Evolutionary conservation across 2,797 vertebrate species (phyloP).

Genomic region (Tarsius wallacei): DNA sequence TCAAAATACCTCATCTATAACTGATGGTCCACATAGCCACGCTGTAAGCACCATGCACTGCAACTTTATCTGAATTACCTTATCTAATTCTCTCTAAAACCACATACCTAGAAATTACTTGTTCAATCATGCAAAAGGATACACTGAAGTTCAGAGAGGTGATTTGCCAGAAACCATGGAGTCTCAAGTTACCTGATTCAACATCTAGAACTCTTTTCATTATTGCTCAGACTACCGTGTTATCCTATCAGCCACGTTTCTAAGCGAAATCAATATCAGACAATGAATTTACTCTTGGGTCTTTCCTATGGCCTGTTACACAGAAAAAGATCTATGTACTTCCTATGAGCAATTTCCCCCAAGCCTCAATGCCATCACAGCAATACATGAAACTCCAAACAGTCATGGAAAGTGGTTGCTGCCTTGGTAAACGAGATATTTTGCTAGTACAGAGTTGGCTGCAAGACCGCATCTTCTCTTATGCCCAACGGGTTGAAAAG

Average conservation of each 20-base stretch:
- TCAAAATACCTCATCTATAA: neutral
- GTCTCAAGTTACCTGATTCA: neutral
- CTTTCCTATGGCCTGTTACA: neutral
- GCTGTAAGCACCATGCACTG: neutral
- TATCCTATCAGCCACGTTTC: neutral
- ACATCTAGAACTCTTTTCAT: neutral
- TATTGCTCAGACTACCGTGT: neutral
- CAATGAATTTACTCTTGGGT: neutral
- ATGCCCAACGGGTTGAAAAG: slow-evolving; percentile 3
- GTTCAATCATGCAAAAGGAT: neutral
- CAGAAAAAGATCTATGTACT: neutral
- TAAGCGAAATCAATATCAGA: slow-evolving; percentile 14
- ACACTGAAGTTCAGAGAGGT: neutral
- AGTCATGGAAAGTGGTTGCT: neutral
- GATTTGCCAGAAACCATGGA: neutral
- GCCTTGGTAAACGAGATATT: neutral
- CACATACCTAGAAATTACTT: neutral
- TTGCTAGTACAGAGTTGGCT: neutral
- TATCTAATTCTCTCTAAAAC: neutral
- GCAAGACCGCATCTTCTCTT: neutral
- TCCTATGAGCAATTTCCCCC: neutral
- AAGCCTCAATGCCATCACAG: neutral
- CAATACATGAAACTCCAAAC: neutral
- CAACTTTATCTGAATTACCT: neutral
- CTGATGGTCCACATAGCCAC: neutral